Conservation (phyloP, 2,113 vertebrate genomes). For the Nothobranchius furzeri region DNA sequence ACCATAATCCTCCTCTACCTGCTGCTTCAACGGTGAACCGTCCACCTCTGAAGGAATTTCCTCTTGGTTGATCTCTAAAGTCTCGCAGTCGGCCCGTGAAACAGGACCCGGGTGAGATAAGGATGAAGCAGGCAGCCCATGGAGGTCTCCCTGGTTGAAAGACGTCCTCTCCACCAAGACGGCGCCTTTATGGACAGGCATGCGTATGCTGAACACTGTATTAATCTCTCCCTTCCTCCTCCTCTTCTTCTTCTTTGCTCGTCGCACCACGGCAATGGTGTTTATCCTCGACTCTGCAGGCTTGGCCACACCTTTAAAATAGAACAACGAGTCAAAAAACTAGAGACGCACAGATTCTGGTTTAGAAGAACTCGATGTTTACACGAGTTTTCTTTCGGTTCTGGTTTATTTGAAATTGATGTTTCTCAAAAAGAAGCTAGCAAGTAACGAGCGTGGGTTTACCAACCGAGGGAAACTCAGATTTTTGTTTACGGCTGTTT, state of each 20-base stretch:
- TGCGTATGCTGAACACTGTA: conserved; percentile 69
- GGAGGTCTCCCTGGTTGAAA: conserved; percentile 29
- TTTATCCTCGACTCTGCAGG: neutral
- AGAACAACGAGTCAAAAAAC: neutral
- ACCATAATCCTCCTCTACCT: neutral
- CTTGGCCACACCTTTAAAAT: conserved; percentile 30
- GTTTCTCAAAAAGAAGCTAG: too few species aligned
- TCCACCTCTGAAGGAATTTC: neutral
- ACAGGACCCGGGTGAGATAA: neutral
- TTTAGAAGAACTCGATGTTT: too few species aligned
- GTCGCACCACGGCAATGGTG: neutral
- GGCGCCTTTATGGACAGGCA: conserved; percentile 54
- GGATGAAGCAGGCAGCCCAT: neutral
- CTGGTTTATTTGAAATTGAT: too few species aligned
- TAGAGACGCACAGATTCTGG: too few species aligned
- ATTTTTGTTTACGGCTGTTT: too few species aligned
- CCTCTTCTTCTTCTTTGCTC: neutral
- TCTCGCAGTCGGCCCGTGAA: neutral
- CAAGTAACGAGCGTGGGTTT: too few species aligned
- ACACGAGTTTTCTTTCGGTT: too few species aligned
- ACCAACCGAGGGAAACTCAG: too few species aligned
- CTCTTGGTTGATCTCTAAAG: neutral
- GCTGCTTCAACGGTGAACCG: conserved; percentile 1
- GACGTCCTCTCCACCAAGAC: conserved; percentile 64
- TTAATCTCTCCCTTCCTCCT: conserved; percentile 1